A percentile compares a stretch with the other conserved stretches of the same genome.
phyloP scores from a whole-genome alignment of 2,113 vertebrate species.

The Willisornis vidua region DNA sequence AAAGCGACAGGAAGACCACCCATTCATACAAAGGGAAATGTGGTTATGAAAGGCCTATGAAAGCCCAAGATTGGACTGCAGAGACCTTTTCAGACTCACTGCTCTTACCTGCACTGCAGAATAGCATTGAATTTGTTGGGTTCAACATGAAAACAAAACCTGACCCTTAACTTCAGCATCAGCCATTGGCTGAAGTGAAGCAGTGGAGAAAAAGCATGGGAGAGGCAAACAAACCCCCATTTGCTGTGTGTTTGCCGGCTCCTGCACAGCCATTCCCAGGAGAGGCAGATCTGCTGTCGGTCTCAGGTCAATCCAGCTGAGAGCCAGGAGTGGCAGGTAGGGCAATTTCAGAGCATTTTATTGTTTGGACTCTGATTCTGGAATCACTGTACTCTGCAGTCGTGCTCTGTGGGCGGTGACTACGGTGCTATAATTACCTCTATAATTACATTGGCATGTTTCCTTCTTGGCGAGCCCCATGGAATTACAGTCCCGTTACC shows the following conservation, averaged over 20 bases:
- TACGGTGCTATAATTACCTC: constrained; percentile 62
- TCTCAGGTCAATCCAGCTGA: background rate
- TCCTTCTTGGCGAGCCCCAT: constrained; percentile 43
- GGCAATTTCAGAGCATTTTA: background rate
- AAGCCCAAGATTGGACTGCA: background rate
- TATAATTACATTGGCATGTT: constrained; percentile 59
- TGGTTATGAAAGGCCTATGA: background rate
- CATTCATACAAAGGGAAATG: accelerated
- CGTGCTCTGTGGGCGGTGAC: constrained; percentile 52
- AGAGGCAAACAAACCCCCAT: background rate
- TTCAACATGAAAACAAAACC: background rate
- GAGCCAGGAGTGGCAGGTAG: background rate
- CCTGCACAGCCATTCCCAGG: background rate
- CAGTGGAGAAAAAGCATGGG: background rate
- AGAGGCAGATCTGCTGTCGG: background rate
- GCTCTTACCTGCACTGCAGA: background rate
- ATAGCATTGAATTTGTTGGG: background rate
- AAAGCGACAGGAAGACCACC: background rate
- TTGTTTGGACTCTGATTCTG: constrained; percentile 45
- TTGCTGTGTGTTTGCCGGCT: background rate
- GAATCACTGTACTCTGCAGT: constrained; percentile 12
- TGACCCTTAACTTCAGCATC: background rate
- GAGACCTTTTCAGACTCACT: background rate
- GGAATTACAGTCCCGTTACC: constrained; percentile 46
- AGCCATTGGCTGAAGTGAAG: background rate